A percentile compares a stretch with the other conserved stretches of the same genome.
These are phyloP conservation scores for Amphipoea lucens DNA, from an alignment of 2,888 invertebrate species.

Conservation along the genomic window DNA sequence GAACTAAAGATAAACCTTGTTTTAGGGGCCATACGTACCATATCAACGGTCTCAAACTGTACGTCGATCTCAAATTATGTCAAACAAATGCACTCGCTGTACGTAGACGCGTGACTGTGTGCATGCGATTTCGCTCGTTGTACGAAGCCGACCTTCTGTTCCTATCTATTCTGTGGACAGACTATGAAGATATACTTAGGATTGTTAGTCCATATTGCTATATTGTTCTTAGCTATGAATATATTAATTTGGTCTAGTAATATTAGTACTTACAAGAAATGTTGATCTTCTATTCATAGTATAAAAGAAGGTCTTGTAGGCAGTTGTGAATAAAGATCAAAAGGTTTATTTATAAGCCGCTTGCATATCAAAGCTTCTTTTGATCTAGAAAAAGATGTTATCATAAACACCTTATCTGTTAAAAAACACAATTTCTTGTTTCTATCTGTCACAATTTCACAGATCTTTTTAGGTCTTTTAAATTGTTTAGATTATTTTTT, in stretches of 20 bases:
- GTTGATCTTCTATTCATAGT: not conserved
- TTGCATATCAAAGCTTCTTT: not conserved
- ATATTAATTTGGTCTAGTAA: not conserved
- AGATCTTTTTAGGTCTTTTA: not conserved
- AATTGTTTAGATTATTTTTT: too few species aligned
- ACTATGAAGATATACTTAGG: not conserved
- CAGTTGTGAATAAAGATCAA: not conserved
- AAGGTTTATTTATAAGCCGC: not conserved
- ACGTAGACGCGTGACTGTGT: not conserved
- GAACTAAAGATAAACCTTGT: not conserved
- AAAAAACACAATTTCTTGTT: not conserved
- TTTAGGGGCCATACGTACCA: not conserved
- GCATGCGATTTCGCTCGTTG: not conserved
- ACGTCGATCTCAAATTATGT: not conserved
- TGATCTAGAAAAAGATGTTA: not conserved
- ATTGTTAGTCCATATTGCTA: not conserved
- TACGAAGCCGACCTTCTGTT: not conserved
- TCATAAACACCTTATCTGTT: not conserved
- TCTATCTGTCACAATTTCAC: not conserved
- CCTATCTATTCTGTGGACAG: not conserved
- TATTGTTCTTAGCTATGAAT: not conserved
- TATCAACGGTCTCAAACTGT: not conserved
- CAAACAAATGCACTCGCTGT: not conserved
- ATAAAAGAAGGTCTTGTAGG: not conserved
- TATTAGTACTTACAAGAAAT: not conserved